Evolutionary conservation across 1,140 invertebrate genomes (phyloP).

Genomic region (Musca domestica): DNA sequence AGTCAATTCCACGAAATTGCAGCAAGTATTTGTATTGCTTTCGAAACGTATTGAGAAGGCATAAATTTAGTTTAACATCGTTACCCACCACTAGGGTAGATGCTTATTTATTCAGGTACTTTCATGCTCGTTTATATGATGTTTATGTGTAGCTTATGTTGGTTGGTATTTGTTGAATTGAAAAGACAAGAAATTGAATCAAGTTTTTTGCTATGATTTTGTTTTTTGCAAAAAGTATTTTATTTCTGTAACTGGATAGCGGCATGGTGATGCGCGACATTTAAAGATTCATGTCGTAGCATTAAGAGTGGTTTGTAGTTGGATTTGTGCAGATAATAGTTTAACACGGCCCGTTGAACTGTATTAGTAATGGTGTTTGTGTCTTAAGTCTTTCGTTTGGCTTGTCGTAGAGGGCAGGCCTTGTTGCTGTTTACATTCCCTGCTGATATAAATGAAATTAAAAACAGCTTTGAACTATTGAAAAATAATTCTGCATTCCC

Average conservation of each 20-base stretch:
- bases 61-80: neutral
- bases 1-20: no score
- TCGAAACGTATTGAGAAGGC: neutral
- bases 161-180: conserved; percentile 1
- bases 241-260: conserved; percentile 10
- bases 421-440: no score
- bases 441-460: no score
- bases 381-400: no score
- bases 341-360: no score
- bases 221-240: conserved; percentile 4
- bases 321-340: no score
- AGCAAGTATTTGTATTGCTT: neutral
- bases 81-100: neutral
- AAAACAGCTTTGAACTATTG: no score
- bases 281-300: neutral
- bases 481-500: no score
- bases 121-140: neutral
- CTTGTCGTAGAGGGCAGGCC: no score
- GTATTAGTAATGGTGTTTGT: no score
- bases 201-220: neutral
- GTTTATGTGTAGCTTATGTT: neutral
- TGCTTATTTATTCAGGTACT: neutral
- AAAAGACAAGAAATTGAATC: neutral
- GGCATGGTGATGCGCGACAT: conserved; percentile 17
- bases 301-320: no score